These are phyloP conservation scores for Enteromius thamalakanensis DNA, from an alignment of 2,797 vertebrate species.

Conservation along the genomic window DNA sequence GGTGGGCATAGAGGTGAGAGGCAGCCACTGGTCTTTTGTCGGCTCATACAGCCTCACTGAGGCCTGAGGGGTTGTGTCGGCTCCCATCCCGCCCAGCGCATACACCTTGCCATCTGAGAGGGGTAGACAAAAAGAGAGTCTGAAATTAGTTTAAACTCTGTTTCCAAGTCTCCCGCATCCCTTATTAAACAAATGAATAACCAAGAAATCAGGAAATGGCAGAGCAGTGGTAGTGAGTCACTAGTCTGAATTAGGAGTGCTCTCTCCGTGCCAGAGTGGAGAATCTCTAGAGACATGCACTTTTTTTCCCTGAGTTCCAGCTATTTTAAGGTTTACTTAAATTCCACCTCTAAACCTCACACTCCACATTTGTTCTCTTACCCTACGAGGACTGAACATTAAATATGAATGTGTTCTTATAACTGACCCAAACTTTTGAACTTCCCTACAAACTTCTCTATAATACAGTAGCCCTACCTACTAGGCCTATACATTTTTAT, in stretches of 20 bases:
- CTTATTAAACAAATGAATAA: conserved; percentile 44
- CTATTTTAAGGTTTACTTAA: conserved; percentile 45
- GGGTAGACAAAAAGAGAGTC: conserved; percentile 41
- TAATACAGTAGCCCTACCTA: background rate
- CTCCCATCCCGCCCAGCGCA: conserved; percentile 92
- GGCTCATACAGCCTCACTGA: conserved; percentile 90
- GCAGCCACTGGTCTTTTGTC: conserved; percentile 88
- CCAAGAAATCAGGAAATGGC: conserved; percentile 29
- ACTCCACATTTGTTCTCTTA: conserved; percentile 28
- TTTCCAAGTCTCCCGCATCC: background rate
- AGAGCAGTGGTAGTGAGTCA: conserved; percentile 37
- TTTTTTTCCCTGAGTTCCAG: conserved; percentile 19
- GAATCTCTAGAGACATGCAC: conserved; percentile 29
- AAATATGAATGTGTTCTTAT: conserved; percentile 16
- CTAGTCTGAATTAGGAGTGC: conserved; percentile 8
- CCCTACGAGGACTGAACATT: conserved; percentile 7
- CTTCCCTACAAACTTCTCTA: conserved; percentile 8
- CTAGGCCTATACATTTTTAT: background rate
- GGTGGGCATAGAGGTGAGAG: conserved; percentile 91
- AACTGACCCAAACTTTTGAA: background rate
- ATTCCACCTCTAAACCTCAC: conserved; percentile 23
- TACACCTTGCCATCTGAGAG: conserved; percentile 89
- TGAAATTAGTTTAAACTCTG: conserved; percentile 19
- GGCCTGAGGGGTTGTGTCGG: conserved; percentile 91
- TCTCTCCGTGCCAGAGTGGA: background rate